Evolutionary conservation across 1,140 invertebrate genomes (phyloP).

Genomic region (Stenopsyche tienmushanensis): DNA sequence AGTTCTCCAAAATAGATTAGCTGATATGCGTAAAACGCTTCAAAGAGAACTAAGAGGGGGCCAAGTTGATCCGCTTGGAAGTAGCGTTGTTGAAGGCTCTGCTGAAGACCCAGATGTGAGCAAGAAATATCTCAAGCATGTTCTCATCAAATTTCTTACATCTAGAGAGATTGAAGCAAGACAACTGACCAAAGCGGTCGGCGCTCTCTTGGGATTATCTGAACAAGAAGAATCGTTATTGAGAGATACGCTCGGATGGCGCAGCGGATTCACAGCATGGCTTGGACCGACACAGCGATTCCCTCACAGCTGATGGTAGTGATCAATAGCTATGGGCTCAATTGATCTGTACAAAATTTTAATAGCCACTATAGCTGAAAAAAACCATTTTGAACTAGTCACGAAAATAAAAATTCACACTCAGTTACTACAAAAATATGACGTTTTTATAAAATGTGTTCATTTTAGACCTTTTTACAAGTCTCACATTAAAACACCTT

Average conservation of each 20-base stretch:
- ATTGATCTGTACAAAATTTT: not conserved
- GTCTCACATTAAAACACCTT: too few species aligned
- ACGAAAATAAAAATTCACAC: too few species aligned
- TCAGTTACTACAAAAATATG: too few species aligned
- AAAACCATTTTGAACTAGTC: not conserved
- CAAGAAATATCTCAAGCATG: conserved; percentile 79
- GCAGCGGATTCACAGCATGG: conserved; percentile 77
- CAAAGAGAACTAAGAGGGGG: conserved; percentile 77
- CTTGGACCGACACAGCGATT: conserved; percentile 44
- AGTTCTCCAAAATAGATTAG: conserved; percentile 80
- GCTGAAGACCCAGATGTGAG: conserved; percentile 74
- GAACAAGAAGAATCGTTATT: conserved; percentile 84
- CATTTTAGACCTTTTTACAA: too few species aligned
- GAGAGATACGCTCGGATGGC: conserved; percentile 85
- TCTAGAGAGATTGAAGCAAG: conserved; percentile 85
- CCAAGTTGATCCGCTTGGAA: conserved; percentile 44
- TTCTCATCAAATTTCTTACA: conserved; percentile 88
- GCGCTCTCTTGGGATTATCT: conserved; percentile 79
- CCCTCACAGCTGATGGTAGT: conserved; percentile 35
- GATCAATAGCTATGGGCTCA: not conserved
- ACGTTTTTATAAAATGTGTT: too few species aligned
- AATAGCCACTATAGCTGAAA: too few species aligned
- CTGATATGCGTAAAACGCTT: conserved; percentile 88
- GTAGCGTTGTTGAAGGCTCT: conserved; percentile 53
- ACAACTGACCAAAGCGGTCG: conserved; percentile 84